phyloP scores from a whole-genome alignment of 2,797 vertebrate genomes.

The Podarcis siculus region DNA sequence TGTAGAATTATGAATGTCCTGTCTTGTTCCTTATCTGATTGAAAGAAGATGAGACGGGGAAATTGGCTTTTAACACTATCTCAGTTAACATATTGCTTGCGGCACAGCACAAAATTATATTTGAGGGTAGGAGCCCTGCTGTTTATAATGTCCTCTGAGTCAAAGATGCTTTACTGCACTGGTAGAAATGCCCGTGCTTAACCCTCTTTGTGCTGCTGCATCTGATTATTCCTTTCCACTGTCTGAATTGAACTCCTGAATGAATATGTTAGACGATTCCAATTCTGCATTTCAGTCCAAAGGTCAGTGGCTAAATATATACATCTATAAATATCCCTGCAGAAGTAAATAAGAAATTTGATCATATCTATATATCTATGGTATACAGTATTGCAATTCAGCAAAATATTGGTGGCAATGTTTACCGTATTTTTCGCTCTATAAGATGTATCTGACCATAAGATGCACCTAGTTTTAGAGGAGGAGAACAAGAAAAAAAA shows the following conservation, averaged over 20 bases:
- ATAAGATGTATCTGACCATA: too few relatives aligned
- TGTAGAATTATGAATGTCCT: not conserved
- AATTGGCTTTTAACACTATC: not conserved
- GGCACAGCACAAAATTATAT: not conserved
- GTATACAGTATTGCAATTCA: not conserved
- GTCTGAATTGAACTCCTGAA: conserved; percentile 35
- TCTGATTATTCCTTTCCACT: conserved; percentile 20
- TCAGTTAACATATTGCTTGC: not conserved
- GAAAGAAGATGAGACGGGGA: not conserved
- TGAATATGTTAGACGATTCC: conserved; percentile 8
- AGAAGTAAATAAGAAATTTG: conserved; percentile 29
- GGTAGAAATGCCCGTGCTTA: not conserved
- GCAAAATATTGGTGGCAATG: not conserved
- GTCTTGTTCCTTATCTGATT: too few relatives aligned
- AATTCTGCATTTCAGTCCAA: conserved; percentile 32
- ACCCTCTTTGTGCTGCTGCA: not conserved
- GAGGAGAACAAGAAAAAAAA: too few relatives aligned
- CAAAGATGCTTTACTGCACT: not conserved
- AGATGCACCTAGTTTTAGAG: too few relatives aligned
- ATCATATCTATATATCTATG: conserved; percentile 4
- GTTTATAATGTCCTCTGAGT: not conserved
- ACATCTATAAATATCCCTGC: conserved; percentile 60
- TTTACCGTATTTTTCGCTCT: not conserved
- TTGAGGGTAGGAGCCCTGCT: not conserved
- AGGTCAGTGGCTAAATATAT: conserved; percentile 67